Conservation (phyloP, 2,888 invertebrate species). For the Sinodicranocentrus sp. region DNA sequence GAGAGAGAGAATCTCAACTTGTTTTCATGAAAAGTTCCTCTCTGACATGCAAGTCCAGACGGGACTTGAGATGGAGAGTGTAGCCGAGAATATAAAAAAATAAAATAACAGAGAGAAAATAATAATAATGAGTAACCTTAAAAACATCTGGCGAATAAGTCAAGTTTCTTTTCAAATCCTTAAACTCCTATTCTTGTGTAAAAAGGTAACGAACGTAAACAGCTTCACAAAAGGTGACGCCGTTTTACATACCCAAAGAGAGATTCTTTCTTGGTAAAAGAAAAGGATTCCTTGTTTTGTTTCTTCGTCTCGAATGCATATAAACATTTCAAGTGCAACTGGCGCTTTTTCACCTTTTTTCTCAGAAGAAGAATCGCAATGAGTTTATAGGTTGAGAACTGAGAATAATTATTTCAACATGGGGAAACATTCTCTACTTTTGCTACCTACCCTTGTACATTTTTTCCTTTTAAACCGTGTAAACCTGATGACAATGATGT, state of each 20-base stretch:
- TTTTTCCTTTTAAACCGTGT: neutral
- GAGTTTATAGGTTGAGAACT: neutral
- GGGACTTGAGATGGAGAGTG: neutral
- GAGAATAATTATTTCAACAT: neutral
- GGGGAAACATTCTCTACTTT: too few relatives aligned
- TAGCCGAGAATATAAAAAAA: too few relatives aligned
- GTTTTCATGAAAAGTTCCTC: too few relatives aligned
- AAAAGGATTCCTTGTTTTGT: neutral
- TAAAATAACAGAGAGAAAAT: too few relatives aligned
- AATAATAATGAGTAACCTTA: neutral
- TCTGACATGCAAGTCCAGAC: slow-evolving; percentile 10
- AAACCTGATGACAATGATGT: slow-evolving; percentile 12
- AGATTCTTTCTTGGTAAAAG: neutral
- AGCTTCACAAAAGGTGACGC: too few relatives aligned
- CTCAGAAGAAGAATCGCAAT: neutral
- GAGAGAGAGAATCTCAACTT: too few relatives aligned
- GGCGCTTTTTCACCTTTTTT: slow-evolving; percentile 15
- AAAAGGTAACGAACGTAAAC: slow-evolving; percentile 17
- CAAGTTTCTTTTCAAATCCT: neutral
- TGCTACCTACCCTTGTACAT: too few relatives aligned
- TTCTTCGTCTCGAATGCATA: neutral
- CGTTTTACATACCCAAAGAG: too few relatives aligned
- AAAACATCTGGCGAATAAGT: slow-evolving; percentile 22
- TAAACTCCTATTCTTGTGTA: neutral
- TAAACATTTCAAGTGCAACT: slow-evolving; percentile 3